phyloP scores from a whole-genome alignment of 2,113 vertebrate species.

The Osmerus eperlanus region DNA sequence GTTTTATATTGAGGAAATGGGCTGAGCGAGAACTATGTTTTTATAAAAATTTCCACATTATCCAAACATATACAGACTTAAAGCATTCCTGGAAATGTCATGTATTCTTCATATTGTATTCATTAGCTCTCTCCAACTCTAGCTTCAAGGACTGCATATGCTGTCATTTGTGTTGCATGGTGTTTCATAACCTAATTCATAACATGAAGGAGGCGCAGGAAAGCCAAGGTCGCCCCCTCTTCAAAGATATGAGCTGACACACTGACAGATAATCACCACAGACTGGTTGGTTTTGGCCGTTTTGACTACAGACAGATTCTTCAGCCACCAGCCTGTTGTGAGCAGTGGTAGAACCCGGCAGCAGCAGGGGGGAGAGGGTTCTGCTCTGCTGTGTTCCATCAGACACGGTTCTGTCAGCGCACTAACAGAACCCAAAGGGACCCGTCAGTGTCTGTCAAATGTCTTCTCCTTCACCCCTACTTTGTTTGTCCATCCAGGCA shows the following conservation, averaged over 20 bases:
- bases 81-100: conserved; percentile 3
- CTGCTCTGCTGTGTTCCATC: neutral
- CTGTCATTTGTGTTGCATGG: neutral
- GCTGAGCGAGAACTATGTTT: conserved; percentile 5
- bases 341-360: no score
- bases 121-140: conserved; percentile 17
- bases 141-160: conserved; percentile 26
- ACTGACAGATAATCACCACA: neutral
- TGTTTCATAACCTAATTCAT: conserved; percentile 16
- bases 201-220: neutral
- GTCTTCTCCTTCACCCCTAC: neutral
- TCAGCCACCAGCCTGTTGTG: no score
- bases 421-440: neutral
- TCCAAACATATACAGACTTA: conserved; percentile 31
- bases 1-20: conserved; percentile 19
- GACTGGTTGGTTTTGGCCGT: no score
- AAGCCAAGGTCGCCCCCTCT: conserved; percentile 1
- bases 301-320: no score
- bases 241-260: neutral
- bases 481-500: neutral
- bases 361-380: neutral
- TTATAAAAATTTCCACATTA: conserved; percentile 19
- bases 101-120: conserved; percentile 34
- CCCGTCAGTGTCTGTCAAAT: neutral
- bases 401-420: neutral